Base-by-base conservation (phyloP, 1,140 invertebrate species). In the Bombus huntii region DNA sequence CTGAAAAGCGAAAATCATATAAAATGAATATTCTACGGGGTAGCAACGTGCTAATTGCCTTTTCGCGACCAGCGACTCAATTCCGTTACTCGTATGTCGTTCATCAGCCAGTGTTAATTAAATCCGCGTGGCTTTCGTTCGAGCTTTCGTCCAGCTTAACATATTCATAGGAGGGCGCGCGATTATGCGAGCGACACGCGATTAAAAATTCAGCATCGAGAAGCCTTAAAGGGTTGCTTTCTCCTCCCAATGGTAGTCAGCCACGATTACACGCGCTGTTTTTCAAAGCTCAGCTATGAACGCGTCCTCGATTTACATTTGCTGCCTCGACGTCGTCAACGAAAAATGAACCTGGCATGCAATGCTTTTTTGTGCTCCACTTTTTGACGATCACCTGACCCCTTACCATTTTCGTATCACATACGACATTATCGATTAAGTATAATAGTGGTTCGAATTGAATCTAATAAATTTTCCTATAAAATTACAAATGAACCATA, bases 161-260 rank as follows among this genome's bases (percentile, higher is more conserved):
- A 37, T 84, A 84, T 84, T 79, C 83, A 84, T 79, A 70, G 75
- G 18, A 47, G 65, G 12, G 28, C 22, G 37, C 34, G 73, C 65
- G 81, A 77, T 83, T 83, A 76, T 73, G 31, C 53, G 62, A 15
- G 37, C 74, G 82, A 77, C 81, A 44, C 65, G 74, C 42, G 65
- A 84, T 84, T 84, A 84, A 84, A 84, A 84, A 84, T 84, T 79
- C 83, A 84, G 31, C 66, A 47, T 83, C 73, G 74, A 83, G 42
- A 53, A n/a, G 18, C 62, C n/a, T 13, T 12, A 18, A 13, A 28
- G 39, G 75, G 75, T 70, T n/a, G 47, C 37, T 47, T 44, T 28
- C 42, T 44, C n/a, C 25, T 59, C 25, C 37, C 34, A 25, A 6
- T 31, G 78, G 39, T 44, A 75, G 76, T 84, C 83, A 79, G 31